Conservation (phyloP, 2,113 vertebrate genomes). For the Cynocephalus volans region DNA sequence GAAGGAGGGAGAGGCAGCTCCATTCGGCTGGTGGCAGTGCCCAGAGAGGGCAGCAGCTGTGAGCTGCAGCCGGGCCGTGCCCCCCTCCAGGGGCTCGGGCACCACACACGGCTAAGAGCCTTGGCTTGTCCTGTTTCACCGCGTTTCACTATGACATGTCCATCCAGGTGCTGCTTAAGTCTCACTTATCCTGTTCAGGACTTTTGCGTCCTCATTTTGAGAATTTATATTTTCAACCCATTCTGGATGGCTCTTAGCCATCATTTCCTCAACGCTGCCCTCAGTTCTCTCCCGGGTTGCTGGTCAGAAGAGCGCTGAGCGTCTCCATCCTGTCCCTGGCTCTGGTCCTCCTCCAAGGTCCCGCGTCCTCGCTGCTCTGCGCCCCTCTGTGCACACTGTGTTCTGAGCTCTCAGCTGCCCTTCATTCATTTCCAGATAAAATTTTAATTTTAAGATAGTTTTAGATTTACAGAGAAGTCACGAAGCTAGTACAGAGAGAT, state of each 20-base stretch:
- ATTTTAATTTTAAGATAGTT: background rate
- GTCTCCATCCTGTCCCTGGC: background rate
- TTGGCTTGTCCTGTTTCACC: no score
- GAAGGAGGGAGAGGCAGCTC: background rate
- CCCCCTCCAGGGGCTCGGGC: background rate
- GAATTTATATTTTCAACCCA: background rate
- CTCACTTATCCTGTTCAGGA: background rate
- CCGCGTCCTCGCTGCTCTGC: background rate
- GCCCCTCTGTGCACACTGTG: background rate
- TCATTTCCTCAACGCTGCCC: background rate
- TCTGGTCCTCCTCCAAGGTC: background rate
- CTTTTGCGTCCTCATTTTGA: background rate
- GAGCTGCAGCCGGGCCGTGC: background rate
- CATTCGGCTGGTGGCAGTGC: background rate
- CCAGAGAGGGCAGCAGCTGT: background rate
- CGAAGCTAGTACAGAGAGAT: background rate
- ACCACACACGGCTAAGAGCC: background rate
- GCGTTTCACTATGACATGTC: background rate
- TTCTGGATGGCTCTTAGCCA: background rate
- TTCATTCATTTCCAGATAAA: background rate
- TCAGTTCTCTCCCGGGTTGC: background rate
- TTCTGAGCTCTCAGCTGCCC: background rate
- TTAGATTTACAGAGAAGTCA: background rate
- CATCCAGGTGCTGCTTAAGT: background rate
- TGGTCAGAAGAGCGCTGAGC: background rate